Percentiles rank a stretch among this genome's conserved stretches.
Evolutionary conservation across 2,888 invertebrate species (phyloP).

Genomic region (Melieria omissa): DNA sequence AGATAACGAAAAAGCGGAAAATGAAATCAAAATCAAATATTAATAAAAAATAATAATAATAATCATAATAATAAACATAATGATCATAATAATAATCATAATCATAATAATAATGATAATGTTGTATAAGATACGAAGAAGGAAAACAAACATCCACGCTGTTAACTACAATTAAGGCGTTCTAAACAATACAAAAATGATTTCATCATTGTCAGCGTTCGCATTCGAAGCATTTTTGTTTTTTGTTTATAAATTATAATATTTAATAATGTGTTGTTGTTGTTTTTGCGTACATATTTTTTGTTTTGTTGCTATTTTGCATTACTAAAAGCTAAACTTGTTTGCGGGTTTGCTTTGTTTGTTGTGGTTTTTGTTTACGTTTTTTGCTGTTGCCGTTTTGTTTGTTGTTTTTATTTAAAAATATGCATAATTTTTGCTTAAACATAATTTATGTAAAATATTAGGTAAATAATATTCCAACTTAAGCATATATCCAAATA

Average conservation of each 20-base stretch:
- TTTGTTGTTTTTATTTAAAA: constrained; percentile 33
- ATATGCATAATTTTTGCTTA: too few relatives aligned
- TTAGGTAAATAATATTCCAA: constrained; percentile 27
- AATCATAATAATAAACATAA: constrained; percentile 33
- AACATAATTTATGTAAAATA: too few relatives aligned
- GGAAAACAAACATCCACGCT: constrained; percentile 58
- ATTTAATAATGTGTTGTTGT: too few relatives aligned
- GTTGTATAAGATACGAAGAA: constrained; percentile 41
- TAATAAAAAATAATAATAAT: constrained; percentile 41
- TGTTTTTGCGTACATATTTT: too few relatives aligned
- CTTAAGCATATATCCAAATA: constrained; percentile 31
- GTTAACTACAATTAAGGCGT: constrained; percentile 5
- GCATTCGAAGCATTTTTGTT: constrained; percentile 38
- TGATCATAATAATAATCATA: too few relatives aligned
- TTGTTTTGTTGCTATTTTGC: constrained; percentile 12
- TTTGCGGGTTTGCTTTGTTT: constrained; percentile 7
- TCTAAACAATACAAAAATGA: too few relatives aligned
- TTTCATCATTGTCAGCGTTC: too few relatives aligned
- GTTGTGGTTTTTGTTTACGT: constrained; percentile 27
- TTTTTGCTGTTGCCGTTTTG: constrained; percentile 34
- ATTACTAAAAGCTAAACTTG: constrained; percentile 36
- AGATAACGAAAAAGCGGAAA: constrained; percentile 44
- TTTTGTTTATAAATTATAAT: constrained; percentile 36
- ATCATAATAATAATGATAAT: too few relatives aligned
- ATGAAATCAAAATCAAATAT: too few relatives aligned